Evolutionary conservation across 2,888 invertebrate genomes (phyloP), one percentile per base, ranked within the genome.

Genomic region (Cheilosia scutellata): DNA sequence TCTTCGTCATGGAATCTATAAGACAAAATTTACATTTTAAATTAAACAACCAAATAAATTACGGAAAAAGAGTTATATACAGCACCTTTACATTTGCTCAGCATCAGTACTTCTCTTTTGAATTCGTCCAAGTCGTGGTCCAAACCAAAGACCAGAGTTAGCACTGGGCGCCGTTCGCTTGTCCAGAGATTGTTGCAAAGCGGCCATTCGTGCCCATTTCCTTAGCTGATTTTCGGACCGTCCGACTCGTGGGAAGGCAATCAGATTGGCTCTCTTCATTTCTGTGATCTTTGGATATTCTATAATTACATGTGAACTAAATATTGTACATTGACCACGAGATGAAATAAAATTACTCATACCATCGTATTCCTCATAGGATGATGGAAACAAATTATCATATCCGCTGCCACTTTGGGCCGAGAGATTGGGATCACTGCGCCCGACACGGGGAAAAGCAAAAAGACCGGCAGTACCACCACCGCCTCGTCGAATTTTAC

Each of bases 141-240:
- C 96, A 88, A 95, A 95, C 96, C 95, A 96, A 92, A 95, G 93
- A 0, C 93, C 93, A 27, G 92, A 92, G 44, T 92, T 93, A 55
- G 92, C 92, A 63, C 92, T 91, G 5, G 91, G 91, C 57, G 90
- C 91, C 0, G 91, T 91, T 37, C 91, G 90, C 82, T 92, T 92
- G 11, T 91, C 91, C 60, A 92, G 78, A 1, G 91, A 90, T 80
- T 92, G 91, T 71, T 91, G 90, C 63, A 91, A 83, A n/a, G 91
- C 91, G 80, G 91, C 76, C 57, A 91, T 86, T 79, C 90, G 91
- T 3, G 92, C 90, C 89, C 90, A 92, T 87, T 91, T 91, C n/a
- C 91, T 88, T 62, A 92, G 63, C 31, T 92, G 91, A 0, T 89
- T 88, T 55, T 92, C 93, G 31, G 90, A 89, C 51, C 93, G 92